Base-by-base conservation (phyloP, 1,140 invertebrate species). In the Anthonomus grandis region DNA sequence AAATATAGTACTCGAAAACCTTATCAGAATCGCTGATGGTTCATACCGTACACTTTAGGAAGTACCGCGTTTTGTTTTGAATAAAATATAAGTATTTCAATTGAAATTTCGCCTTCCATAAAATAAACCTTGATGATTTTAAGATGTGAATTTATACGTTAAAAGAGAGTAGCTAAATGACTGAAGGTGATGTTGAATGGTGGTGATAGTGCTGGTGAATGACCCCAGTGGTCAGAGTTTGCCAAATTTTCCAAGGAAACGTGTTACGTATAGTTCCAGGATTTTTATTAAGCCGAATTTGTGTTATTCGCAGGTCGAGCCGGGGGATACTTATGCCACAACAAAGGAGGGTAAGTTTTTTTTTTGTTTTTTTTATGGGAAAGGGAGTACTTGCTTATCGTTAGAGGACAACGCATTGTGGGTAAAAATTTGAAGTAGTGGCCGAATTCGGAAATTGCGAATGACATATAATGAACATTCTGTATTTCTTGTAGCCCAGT, bases 111-210 rank as follows among this genome's bases (percentile, higher is more conserved):
- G 24, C 6, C 15, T 9, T n/a, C 9, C 22, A 19, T 49, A 22
- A 41, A 57, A 42, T 57, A 50, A 25, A 17, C 25, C 8, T 12
- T 17, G 44, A 39, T 12, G 15, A 12, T 34, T 2, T 39, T 8
- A 39, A 39, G 9, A 39, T n/a, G 9, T 39, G 9, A 8, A 12
- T 39, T 17, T 39, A 2, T 15, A 39, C 17, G 1, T 17, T 39
- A 15, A 48, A 31, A 25, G 25, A 24, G 17, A 36, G 24, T 21
- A 13, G n/a, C 24, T 48, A 17, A 50, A 59, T 57, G 58, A 65
- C 57, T 56, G 38, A 52, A 56, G 57, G 65, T 72, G 65, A 72
- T 73, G 70, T 72, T 72, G 70, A 68, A 73, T 73, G 71, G 71
- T 73, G 67, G 71, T 73, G 51, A 73, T 73, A 65, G 65, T 74